A percentile compares a stretch with the other conserved stretches of the same genome.
These are phyloP conservation scores for Chionis minor DNA, from an alignment of 2,113 vertebrate species.

Conservation along the genomic window DNA sequence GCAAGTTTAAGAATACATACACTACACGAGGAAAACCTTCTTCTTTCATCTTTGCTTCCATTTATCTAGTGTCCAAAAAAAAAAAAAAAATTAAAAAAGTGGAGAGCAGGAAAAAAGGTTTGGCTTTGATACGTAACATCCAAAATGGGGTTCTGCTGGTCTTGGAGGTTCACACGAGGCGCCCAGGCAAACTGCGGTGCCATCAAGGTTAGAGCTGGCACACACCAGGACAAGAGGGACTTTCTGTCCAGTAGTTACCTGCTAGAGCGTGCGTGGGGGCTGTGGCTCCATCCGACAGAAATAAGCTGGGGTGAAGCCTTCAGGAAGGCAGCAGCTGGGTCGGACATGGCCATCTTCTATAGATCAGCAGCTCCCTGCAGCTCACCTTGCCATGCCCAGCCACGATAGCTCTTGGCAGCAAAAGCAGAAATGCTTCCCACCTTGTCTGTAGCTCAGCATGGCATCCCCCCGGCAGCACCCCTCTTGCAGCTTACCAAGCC, in stretches of 20 bases:
- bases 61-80: neutral
- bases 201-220: neutral
- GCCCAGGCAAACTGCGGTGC: neutral
- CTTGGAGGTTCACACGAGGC: neutral
- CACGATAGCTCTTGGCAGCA: neutral
- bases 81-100: neutral
- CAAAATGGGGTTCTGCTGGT: neutral
- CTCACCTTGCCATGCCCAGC: neutral
- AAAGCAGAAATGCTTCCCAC: neutral
- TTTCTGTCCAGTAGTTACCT: neutral
- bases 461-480: neutral
- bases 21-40: neutral
- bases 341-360: neutral
- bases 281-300: neutral
- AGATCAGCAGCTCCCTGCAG: neutral
- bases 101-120: neutral
- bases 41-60: neutral
- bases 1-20: neutral
- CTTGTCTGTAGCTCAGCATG: neutral
- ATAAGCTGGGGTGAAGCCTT: neutral
- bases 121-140: accelerated
- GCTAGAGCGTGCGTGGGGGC: accelerated
- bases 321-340: neutral
- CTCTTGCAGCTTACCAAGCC: neutral
- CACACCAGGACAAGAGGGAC: neutral